These are phyloP conservation scores for Pteronura brasiliensis DNA, from an alignment of 2,113 vertebrate genomes.

Conservation along the genomic window DNA sequence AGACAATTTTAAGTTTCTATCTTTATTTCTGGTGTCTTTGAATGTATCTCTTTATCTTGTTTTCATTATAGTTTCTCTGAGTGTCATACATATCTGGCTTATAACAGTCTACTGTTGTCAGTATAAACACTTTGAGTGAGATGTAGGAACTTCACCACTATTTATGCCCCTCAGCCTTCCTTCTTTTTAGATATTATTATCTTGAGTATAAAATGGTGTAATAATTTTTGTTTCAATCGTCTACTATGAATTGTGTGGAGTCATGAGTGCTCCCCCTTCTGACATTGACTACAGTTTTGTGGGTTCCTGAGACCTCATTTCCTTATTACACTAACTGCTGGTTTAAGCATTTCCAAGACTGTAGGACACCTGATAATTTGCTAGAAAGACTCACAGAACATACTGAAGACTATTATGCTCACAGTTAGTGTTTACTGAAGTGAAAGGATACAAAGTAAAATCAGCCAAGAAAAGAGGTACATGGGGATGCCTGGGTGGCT, in stretches of 20 bases:
- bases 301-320: not conserved
- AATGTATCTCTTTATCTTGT: not conserved
- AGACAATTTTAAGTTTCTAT: not conserved
- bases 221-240: not conserved
- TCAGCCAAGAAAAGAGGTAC: not conserved
- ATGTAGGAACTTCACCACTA: not conserved
- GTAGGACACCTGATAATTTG: not conserved
- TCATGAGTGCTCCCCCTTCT: not conserved
- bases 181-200: not conserved
- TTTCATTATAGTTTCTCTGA: not conserved
- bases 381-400: not conserved
- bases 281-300: not conserved
- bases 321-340: not conserved
- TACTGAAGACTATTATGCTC: not conserved
- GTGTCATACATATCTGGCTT: not conserved
- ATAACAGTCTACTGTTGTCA: not conserved
- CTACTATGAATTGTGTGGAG: not conserved
- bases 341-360: not conserved
- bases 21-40: not conserved
- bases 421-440: not conserved
- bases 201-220: not conserved
- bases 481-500: not conserved
- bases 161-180: not conserved
- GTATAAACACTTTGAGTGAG: not conserved
- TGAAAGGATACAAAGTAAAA: not conserved